A percentile compares a stretch with the other conserved stretches of the same genome.
Conservation (phyloP, 2,797 vertebrate genomes). For the Lepilemur septentrionalis region DNA sequence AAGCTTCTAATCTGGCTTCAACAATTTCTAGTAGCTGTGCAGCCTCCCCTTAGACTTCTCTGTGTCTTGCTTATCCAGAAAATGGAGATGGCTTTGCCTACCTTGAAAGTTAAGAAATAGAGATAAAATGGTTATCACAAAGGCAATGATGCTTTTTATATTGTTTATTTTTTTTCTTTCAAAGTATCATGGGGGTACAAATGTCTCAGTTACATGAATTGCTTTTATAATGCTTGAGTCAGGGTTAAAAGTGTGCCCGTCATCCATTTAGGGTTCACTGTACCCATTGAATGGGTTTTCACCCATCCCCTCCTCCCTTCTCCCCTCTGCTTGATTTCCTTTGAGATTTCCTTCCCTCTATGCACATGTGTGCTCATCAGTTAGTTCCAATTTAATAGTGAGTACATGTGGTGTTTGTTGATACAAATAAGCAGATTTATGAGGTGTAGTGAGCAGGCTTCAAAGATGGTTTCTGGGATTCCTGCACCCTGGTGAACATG, state of each 20-base stretch:
- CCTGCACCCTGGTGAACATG: not conserved
- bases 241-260: too few species aligned
- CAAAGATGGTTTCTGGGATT: not conserved
- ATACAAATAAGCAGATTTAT: not conserved
- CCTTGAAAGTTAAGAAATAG: not conserved
- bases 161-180: too few species aligned
- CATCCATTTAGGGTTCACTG: too few species aligned
- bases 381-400: too few species aligned
- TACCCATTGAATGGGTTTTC: too few species aligned
- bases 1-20: not conserved
- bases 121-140: not conserved
- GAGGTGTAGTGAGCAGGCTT: not conserved
- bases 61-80: not conserved
- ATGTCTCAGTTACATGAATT: too few species aligned
- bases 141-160: not conserved
- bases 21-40: not conserved
- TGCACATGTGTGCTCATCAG: too few species aligned
- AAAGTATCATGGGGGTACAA: too few species aligned
- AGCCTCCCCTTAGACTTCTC: not conserved
- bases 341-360: too few species aligned
- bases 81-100: not conserved
- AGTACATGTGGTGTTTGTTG: not conserved
- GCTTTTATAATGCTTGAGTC: too few species aligned
- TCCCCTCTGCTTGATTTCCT: too few species aligned
- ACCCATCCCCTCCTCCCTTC: too few species aligned